Conservation (phyloP, 2,888 invertebrate species). For the Ormyrus thymus region DNA sequence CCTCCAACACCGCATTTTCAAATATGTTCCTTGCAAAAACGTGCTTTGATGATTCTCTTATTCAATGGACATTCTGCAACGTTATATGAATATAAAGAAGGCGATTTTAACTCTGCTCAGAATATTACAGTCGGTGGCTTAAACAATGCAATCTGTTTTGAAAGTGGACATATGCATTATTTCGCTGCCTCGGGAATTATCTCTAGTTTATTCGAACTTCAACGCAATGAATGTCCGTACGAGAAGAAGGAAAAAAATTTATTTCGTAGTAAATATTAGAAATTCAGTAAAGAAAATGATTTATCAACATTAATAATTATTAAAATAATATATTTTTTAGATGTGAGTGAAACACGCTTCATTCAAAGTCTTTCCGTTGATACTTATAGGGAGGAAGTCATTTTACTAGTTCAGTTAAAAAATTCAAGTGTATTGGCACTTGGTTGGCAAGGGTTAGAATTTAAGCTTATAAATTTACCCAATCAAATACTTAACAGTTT, state of each 20-base stretch:
- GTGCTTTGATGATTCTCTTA: constrained; percentile 57
- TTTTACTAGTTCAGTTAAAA: constrained; percentile 73
- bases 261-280: constrained; percentile 60
- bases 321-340: constrained; percentile 54
- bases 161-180: constrained; percentile 65
- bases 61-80: constrained; percentile 57
- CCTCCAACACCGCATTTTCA: constrained; percentile 58
- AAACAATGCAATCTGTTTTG: constrained; percentile 65
- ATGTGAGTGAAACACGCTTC: constrained; percentile 61
- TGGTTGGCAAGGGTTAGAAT: constrained; percentile 64
- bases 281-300: constrained; percentile 9
- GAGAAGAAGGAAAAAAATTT: constrained; percentile 59
- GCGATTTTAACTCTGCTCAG: constrained; percentile 56
- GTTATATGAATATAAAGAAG: constrained; percentile 62
- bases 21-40: constrained; percentile 59
- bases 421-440: constrained; percentile 62
- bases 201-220: constrained; percentile 60
- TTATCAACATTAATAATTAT: neutral
- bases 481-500: constrained; percentile 57
- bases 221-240: constrained; percentile 60
- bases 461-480: constrained; percentile 58
- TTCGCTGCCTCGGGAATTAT: constrained; percentile 63
- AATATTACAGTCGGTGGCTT: constrained; percentile 60
- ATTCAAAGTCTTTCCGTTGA: constrained; percentile 67
- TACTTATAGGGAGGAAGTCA: constrained; percentile 74